Evolutionary conservation across 2,113 vertebrate species (phyloP).

Genomic region (Pachyramphus minor): DNA sequence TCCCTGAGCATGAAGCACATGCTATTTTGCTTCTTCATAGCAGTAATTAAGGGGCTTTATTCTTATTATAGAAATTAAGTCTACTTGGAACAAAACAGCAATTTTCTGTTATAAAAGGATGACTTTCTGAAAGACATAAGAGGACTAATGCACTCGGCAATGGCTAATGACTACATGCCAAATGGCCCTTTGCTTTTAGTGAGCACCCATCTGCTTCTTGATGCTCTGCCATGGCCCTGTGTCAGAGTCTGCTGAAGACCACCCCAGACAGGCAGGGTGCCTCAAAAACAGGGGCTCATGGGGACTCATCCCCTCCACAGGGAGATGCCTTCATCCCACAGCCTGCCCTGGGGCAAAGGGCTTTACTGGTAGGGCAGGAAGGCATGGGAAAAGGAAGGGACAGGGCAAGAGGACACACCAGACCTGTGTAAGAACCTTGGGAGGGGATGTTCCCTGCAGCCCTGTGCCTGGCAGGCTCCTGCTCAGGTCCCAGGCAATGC

Average conservation of each 20-base stretch:
- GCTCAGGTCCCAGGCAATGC: background rate
- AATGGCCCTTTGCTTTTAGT: background rate
- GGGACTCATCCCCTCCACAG: background rate
- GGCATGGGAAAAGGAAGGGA: background rate
- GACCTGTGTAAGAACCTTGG: rapidly evolving
- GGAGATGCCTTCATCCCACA: background rate
- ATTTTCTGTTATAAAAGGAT: constrained; percentile 37
- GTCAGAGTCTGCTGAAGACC: background rate
- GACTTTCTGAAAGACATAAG: constrained; percentile 12
- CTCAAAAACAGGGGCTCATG: background rate
- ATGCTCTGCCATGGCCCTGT: background rate
- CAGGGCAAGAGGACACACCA: background rate
- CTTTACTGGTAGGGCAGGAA: background rate
- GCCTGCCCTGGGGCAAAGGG: background rate
- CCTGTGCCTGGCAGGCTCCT: rapidly evolving
- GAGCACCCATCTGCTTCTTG: background rate
- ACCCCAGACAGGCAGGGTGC: background rate
- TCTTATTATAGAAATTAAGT: constrained; percentile 25
- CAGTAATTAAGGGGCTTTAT: background rate
- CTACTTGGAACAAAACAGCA: constrained; percentile 36
- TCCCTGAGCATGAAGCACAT: background rate
- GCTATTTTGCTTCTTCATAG: background rate
- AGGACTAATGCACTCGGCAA: background rate
- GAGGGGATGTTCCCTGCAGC: background rate
- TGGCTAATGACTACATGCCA: background rate